Evolutionary conservation across 2,797 vertebrate species (phyloP), one percentile per base, ranked within the genome.

Genomic region (Myotis findleyi): DNA sequence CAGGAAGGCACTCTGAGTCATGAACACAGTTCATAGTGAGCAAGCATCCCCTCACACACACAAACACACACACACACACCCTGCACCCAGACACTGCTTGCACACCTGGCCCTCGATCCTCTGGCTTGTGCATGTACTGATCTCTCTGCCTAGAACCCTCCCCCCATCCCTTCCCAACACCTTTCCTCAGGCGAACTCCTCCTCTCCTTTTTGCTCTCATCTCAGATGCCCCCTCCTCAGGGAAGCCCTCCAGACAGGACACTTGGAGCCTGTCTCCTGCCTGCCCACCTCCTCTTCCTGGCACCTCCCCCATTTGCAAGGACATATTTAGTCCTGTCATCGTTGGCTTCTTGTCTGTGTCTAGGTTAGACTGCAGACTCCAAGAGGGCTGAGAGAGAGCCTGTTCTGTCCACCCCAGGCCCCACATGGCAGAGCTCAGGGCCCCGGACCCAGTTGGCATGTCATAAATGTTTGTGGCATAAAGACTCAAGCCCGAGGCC

Each of bases 71-170:
- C 7, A 66, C n/a, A 16, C 69, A 36, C 41, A 20, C 7, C 38
- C 38, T 27, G 49, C 23, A 3, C 51, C 53, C 21, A 11, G 55
- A 11, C 6, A 0, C 10, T 21, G 18, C 64, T 14, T 1, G 23
- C 2, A 8, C 41, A 64, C 77, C 71, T 53, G 41, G 72, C 18
- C 47, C 5, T 47, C 68, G 53, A 38, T 5, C 38, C 38, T 38
- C 38, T 38, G 38, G 38, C 38, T 38, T 2, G 21, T 0, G 38
- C 36, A 3, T 0, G 0, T 2, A 8, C 13, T 14, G 14, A 25
- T 6, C 10, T 3, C 44, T 23, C 51, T 3, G 30, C 13, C 41
- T 11, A 3, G 41, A 51, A 13, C 38, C 53, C 20, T 16, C 3
- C 72, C 2, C 36, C 2, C 64, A 68, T 68, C 2, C 18, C 17